Evolutionary conservation across 1,140 invertebrate species (phyloP), one percentile per base, ranked within the genome.

Genomic region (Eupeodes corollae): DNA sequence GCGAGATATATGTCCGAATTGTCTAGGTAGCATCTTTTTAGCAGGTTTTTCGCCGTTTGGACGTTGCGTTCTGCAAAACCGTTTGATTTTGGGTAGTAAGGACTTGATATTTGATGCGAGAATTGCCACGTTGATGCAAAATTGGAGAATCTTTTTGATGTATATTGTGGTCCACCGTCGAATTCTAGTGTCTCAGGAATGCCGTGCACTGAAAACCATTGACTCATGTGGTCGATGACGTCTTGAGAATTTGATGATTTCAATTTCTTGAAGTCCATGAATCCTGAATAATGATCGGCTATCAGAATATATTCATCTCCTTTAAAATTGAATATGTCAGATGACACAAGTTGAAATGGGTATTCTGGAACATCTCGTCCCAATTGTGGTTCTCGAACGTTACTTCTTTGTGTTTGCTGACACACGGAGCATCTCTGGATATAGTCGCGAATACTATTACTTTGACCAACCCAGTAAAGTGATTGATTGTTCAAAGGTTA

Each of bases 61-160:
- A 56, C 43, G 6, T 56, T 41, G 39, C 54, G 49, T 43, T 58
- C 52, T 1, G 42, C 48, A 21, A 56, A 47, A 2, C 52, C 51
- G 45, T 58, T 56, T 19, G 46, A 54, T 43, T 43, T 31, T 32
- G 53, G 50, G 37, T 53, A 55, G 11, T 16, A 19, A 2, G 53
- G 50, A 11, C 34, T 44, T 1, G 52, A 55, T 5, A 46, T 50
- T 15, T 46, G 32, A 42, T 52, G 50, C 35, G 33, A 37, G 16
- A 55, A 55, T 39, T 49, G 47, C 56, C 50, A 54, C 1, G 14
- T 10, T 40, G 39, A 46, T 18, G 38, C 35, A 48, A 56, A 56
- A 13, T 44, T 37, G n/a, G n/a, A 32, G 14, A 33, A 45, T 3
- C 14, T 15, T 14, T 14, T 15, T 12, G 26, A 16, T 32, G 21